Conservation (phyloP, 2,888 invertebrate genomes). For the Branchellion lobata region DNA sequence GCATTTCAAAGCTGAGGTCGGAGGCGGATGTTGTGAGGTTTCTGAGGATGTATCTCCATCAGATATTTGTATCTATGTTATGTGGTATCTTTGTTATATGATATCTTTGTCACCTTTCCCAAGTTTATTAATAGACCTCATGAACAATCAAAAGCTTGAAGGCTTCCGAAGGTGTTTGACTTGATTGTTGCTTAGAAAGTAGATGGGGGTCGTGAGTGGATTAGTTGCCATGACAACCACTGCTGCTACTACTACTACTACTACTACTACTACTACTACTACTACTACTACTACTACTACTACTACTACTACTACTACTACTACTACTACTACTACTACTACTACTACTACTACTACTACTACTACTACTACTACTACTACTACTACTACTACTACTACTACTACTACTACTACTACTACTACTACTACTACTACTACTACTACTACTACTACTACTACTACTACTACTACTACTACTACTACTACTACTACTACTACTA, state of each 20-base stretch:
- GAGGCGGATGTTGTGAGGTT: too few species aligned
- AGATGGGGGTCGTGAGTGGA: too few species aligned
- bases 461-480: conserved; percentile 40
- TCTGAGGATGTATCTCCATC: too few species aligned
- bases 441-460: conserved; percentile 39
- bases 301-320: conserved; percentile 39
- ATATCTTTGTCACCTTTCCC: too few species aligned
- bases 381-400: conserved; percentile 40
- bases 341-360: conserved; percentile 39
- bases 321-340: conserved; percentile 40
- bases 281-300: conserved; percentile 17
- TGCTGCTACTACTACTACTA: conserved; percentile 18
- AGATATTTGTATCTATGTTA: too few species aligned
- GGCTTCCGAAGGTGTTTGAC: too few species aligned
- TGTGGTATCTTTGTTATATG: too few species aligned
- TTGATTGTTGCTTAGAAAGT: too few species aligned
- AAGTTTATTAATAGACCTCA: too few species aligned
- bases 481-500: conserved; percentile 40
- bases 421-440: conserved; percentile 39
- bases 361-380: conserved; percentile 39
- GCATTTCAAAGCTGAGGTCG: too few species aligned
- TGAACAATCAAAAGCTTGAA: too few species aligned
- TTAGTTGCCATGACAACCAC: neutral
- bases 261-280: conserved; percentile 34
- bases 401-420: conserved; percentile 40